Evolutionary conservation across 2,888 invertebrate species (phyloP), one percentile per base, ranked within the genome.

Genomic region (Argyra leucocephala): DNA sequence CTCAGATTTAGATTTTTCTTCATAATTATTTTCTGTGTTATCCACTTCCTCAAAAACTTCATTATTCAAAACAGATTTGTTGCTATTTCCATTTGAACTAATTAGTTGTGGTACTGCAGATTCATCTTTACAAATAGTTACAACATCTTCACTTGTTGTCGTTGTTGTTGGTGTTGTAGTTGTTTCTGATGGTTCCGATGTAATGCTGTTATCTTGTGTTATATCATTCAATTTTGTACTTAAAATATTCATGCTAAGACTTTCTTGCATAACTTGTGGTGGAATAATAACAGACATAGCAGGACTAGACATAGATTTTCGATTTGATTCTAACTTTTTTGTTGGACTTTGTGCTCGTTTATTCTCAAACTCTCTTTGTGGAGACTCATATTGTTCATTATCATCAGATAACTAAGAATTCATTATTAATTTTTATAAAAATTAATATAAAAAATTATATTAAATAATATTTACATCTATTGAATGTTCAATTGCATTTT

Each of bases 291-390:
- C 72, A 3, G 74, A 76, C 61, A 80, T 76, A n/a, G 77, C 72
- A 58, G 79, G 78, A 70, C 77, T 80, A 48, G 80, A 80, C 75
- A 78, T 75, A 61, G 80, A 79, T 72, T 79, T 79, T 69, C 77
- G 78, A 67, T 73, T 76, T 68, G 75, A 73, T 68, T 78, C 78
- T 66, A 78, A 70, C n/a, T 74, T 73, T 67, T 77, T 75, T 22
- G 73, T 68, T 61, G 76, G 75, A 72, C 72, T 76, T 36, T 73
- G 71, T 12, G 67, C 15, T 5, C 23, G 59, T 23, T 23, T 59
- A 59, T 18, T 23, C 4, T 59, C 59, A 22, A 23, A 23, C 5
- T 23, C 23, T 15, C 12, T 22, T 15, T 15, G 18, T 0, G 18
- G 1, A 18, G 1, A 59, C 1, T 59, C 23, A 1, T 10, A 59